Evolutionary conservation across 2,888 invertebrate genomes (phyloP).

Genomic region (Cephus rjabovi): DNA sequence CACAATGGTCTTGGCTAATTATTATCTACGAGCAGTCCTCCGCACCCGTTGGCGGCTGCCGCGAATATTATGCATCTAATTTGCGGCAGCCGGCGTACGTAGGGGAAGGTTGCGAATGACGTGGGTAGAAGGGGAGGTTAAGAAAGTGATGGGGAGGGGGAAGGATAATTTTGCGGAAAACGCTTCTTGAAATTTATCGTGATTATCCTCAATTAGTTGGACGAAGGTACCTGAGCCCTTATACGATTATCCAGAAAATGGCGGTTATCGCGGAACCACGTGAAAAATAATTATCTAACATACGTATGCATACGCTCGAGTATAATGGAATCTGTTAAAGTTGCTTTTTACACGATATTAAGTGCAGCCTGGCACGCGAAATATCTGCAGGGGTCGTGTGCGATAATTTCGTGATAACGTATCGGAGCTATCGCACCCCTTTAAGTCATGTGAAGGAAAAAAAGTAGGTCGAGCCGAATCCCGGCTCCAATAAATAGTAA

Average conservation of each 20-base stretch:
- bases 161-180: neutral
- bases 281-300: no score
- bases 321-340: neutral
- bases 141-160: neutral
- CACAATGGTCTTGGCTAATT: slow-evolving; percentile 26
- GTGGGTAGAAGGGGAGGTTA: neutral
- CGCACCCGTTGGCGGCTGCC: slow-evolving; percentile 25
- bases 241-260: neutral
- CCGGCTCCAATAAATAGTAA: neutral
- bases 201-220: neutral
- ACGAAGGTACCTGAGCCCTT: neutral
- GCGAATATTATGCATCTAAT: slow-evolving; percentile 30
- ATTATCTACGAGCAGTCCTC: slow-evolving; percentile 27
- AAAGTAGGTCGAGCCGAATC: neutral
- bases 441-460: neutral
- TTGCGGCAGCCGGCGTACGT: slow-evolving; percentile 21
- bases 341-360: neutral
- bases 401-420: neutral
- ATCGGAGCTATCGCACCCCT: neutral
- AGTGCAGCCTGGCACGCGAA: neutral
- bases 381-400: neutral
- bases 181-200: neutral
- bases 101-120: neutral
- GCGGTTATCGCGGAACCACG: neutral
- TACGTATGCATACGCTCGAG: neutral